These are phyloP conservation scores for Dolichoris vasculosae DNA, from an alignment of 1,140 invertebrate genomes.

Conservation along the genomic window DNA sequence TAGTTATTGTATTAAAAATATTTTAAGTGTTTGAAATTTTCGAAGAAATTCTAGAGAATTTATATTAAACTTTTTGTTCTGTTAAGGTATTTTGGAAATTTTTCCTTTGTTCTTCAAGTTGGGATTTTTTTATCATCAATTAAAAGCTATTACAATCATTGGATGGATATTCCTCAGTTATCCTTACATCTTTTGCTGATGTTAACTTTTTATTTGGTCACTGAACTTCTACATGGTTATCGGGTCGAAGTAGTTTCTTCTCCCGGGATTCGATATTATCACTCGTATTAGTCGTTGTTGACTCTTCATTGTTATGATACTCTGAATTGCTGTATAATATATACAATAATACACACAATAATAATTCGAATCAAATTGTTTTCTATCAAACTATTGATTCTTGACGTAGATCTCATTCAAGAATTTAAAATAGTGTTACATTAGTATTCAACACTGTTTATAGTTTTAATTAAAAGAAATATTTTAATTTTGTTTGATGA, in stretches of 20 bases:
- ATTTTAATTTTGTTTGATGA: too few relatives aligned
- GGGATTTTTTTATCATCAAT: background rate
- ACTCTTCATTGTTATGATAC: background rate
- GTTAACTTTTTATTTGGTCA: constrained; percentile 3
- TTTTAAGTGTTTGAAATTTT: too few relatives aligned
- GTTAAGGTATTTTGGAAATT: background rate
- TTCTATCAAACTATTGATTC: background rate
- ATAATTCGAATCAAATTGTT: background rate
- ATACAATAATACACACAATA: background rate
- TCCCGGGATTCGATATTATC: constrained; percentile 3
- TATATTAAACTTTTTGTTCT: too few relatives aligned
- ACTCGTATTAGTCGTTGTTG: background rate
- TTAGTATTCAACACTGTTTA: too few relatives aligned
- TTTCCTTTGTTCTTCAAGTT: background rate
- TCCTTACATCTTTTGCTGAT: background rate
- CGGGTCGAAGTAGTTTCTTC: background rate
- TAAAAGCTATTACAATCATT: background rate
- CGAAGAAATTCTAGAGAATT: too few relatives aligned
- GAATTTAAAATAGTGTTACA: background rate
- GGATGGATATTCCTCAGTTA: background rate
- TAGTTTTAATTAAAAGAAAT: too few relatives aligned
- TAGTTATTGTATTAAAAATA: too few relatives aligned
- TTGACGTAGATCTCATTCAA: background rate
- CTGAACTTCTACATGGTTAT: constrained; percentile 7
- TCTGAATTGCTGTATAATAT: background rate